phyloP scores from a whole-genome alignment of 2,113 vertebrate species.

The Pheucticus melanocephalus region DNA sequence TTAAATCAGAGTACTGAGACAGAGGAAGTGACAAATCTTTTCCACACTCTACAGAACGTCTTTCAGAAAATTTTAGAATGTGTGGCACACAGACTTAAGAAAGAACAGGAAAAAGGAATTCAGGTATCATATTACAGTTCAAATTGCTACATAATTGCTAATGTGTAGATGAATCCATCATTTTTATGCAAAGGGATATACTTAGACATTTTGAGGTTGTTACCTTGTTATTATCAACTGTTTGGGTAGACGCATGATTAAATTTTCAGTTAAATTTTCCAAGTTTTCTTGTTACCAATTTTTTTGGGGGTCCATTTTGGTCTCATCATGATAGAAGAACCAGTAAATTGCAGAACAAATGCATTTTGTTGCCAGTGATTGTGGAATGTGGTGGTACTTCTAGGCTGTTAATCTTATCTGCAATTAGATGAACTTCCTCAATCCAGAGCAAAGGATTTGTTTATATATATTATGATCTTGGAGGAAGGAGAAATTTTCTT shows the following conservation, averaged over 20 bases:
- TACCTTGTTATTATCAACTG: not conserved
- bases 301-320: not conserved
- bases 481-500: not conserved
- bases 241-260: not conserved
- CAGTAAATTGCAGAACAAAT: not conserved
- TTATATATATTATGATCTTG: not conserved
- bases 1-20: constrained; percentile 47
- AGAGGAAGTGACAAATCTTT: constrained; percentile 59
- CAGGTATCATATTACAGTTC: constrained; percentile 67
- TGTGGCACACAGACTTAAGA: constrained; percentile 74
- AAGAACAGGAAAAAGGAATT: constrained; percentile 78
- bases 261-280: not conserved
- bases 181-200: not conserved
- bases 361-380: not conserved
- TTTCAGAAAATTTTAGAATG: constrained; percentile 90
- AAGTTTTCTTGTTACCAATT: not conserved
- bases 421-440: not conserved
- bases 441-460: not conserved
- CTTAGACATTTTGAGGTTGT: not conserved
- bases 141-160: not conserved
- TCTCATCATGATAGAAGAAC: not conserved
- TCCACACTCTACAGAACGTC: constrained; percentile 78
- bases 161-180: not conserved
- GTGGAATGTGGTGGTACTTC: not conserved
- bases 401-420: not conserved